Conservation (phyloP, 1,140 invertebrate species). For the Panulirus ornatus region DNA sequence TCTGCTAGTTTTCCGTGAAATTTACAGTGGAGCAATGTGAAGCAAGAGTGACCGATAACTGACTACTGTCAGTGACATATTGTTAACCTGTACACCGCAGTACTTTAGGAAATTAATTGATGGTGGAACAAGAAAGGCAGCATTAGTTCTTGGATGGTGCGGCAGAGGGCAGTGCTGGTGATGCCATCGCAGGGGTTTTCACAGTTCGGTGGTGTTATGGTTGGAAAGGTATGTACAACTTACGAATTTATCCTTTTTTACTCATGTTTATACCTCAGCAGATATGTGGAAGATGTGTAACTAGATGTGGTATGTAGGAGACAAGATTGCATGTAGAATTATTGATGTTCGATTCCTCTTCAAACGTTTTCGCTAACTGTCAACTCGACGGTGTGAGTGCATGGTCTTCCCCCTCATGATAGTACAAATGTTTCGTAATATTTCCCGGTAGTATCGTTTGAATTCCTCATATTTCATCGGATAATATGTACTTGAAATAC, state of each 20-base stretch:
- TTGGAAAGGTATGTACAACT: conserved; percentile 51
- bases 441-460: not conserved
- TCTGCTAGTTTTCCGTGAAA: not conserved
- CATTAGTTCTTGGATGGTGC: conserved; percentile 31
- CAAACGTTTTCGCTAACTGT: conserved; percentile 16
- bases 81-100: not conserved
- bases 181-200: conserved; percentile 61
- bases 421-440: conserved; percentile 10
- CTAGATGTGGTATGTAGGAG: no score
- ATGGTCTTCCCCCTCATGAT: not conserved
- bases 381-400: not conserved
- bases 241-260: not conserved
- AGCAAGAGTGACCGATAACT: not conserved
- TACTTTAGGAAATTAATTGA: not conserved
- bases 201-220: conserved; percentile 61
- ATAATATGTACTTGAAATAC: no score
- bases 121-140: conserved; percentile 13
- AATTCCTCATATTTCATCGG: not conserved
- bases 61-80: not conserved
- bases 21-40: conserved; percentile 5
- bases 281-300: no score
- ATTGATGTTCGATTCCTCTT: not conserved
- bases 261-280: not conserved
- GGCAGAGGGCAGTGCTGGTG: conserved; percentile 49
- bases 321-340: not conserved